Base-by-base conservation (phyloP, 1,140 invertebrate genomes). In the Macrostomum lignano region DNA sequence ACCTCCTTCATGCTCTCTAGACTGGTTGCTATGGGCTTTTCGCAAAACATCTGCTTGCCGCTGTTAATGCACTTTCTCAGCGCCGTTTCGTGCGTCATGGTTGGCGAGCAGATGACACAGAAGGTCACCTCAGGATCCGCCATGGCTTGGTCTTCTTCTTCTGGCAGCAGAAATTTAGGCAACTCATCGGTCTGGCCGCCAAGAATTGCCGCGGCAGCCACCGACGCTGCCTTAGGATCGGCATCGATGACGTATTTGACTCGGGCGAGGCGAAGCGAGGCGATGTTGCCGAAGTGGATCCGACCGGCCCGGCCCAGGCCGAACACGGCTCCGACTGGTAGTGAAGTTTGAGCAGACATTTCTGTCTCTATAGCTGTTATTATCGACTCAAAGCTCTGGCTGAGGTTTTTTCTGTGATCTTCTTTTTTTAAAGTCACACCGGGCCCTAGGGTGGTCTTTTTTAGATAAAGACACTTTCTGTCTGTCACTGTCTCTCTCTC, bases 1-100 rank as follows among this genome's bases (percentile, higher is more conserved):
- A 65, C 68, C 25, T 60, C 59, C 22, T 48, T 50, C 0, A 61
- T 61, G 2, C 55, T 49, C 22, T 55, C 47, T 1, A 55, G 46
- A 34, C 60, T 48, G 33, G 67, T 57, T 6, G 67, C 63, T 14
- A 71, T 62, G 1, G 69, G 69, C 42, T 71, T 71, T 42, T 71
- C 68, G 13, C 13, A 39, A 25, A 40, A 36, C 2, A 40, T 17
- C 13, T 9, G 17, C 36, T 23, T 30, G 10, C 11, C 21, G 15
- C 4, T 15, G 19, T n/a, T 15, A 28, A 5, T 5, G 19, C 19
- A 28, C 19, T 17, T 5, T 9, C 9, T 24, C 23, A 24, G 23
- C 23, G 15, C 26, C 3, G 9, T 15, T 9, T 28, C 26, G 26
- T 28, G 26, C 15, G 19, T 15, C 7, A 15, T 17, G 4, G 26